These are phyloP conservation scores for Cyanistes caeruleus DNA, from an alignment of 2,113 vertebrate species.

Conservation along the genomic window DNA sequence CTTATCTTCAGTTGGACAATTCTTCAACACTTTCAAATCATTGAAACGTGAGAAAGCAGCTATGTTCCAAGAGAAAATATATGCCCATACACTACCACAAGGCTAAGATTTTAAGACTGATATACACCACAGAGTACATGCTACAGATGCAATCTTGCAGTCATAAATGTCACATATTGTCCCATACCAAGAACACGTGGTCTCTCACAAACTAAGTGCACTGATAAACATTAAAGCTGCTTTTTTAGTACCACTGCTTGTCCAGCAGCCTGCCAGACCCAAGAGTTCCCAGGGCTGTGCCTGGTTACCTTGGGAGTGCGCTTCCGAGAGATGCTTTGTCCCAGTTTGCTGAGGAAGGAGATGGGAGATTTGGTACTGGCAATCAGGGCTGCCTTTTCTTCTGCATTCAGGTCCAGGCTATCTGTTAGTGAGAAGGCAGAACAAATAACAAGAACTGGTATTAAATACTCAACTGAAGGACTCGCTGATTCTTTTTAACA, in stretches of 20 bases:
- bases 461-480: not conserved
- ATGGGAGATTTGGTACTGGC: conserved; percentile 95
- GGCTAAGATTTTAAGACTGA: not conserved
- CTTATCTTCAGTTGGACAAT: not conserved
- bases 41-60: not conserved
- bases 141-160: not conserved
- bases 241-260: not conserved
- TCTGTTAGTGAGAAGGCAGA: conserved; percentile 73
- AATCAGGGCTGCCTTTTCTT: conserved; percentile 90
- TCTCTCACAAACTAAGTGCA: not conserved
- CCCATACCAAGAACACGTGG: not conserved
- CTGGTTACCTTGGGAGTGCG: conserved; percentile 88
- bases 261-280: not conserved
- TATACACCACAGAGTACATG: not conserved
- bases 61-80: not conserved
- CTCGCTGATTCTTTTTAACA: not conserved
- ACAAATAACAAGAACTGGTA: not conserved
- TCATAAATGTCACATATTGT: accelerated
- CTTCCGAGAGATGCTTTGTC: conserved; percentile 95
- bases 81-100: not conserved
- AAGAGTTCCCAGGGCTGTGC: not conserved
- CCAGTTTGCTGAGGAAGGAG: conserved; percentile 96
- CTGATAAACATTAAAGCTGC: not conserved
- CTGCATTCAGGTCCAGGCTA: conserved; percentile 86
- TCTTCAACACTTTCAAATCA: not conserved